A percentile compares a stretch with the other conserved stretches of the same genome.
These are phyloP conservation scores for Tachystola acroxantha DNA, from an alignment of 2,888 invertebrate genomes.

Conservation along the genomic window DNA sequence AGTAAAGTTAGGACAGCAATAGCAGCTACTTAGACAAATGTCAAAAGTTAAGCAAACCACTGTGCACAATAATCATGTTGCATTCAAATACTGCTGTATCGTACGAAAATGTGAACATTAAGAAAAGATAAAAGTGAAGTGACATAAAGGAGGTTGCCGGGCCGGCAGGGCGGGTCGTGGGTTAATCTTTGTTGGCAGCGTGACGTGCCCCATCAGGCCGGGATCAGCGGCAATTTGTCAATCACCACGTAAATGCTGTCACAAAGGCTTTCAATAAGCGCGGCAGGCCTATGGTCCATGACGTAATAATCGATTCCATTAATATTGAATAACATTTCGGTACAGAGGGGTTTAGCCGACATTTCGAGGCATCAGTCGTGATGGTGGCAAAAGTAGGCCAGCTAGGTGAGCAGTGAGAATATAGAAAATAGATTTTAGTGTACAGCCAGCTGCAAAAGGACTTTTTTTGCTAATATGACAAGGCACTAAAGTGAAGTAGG, in stretches of 20 bases:
- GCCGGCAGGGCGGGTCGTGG: conserved; percentile 19
- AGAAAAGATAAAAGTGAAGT: too few relatives aligned
- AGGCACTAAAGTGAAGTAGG: too few relatives aligned
- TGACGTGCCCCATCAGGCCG: conserved; percentile 41
- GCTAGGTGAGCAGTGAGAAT: too few relatives aligned
- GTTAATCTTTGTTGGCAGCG: conserved; percentile 49
- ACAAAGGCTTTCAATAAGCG: conserved; percentile 53
- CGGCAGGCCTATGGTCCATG: conserved; percentile 11
- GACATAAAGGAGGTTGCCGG: conserved; percentile 13
- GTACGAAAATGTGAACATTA: neutral
- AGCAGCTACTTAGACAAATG: too few relatives aligned
- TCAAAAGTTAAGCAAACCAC: too few relatives aligned
- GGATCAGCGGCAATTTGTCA: conserved; percentile 67
- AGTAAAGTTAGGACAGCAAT: too few relatives aligned
- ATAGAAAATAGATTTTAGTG: too few relatives aligned
- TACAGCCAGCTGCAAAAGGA: too few relatives aligned
- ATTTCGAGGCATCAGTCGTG: conserved; percentile 17
- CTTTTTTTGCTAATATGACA: too few relatives aligned
- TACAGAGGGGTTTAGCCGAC: conserved; percentile 22
- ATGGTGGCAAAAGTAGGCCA: neutral
- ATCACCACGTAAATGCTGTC: conserved; percentile 54
- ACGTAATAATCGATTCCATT: conserved; percentile 14
- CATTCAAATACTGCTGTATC: too few relatives aligned
- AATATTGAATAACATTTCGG: conserved; percentile 37
- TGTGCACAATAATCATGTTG: too few relatives aligned